A percentile compares a stretch with the other conserved stretches of the same genome.
phyloP scores from a whole-genome alignment of 2,113 vertebrate genomes.

The Meles meles region DNA sequence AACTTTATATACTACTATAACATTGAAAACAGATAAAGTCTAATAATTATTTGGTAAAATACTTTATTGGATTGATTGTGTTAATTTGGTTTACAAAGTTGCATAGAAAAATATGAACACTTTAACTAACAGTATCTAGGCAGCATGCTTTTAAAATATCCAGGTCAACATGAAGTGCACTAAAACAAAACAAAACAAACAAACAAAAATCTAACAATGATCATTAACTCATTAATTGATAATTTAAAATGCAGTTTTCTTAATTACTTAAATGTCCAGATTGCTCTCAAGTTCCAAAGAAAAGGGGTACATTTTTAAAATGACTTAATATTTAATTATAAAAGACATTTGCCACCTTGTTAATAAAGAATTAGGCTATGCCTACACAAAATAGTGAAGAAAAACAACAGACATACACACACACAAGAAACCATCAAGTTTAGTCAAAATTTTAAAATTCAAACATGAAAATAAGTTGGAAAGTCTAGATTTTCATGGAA shows the following conservation, averaged over 20 bases:
- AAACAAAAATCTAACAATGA: not conserved
- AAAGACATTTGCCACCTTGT: not conserved
- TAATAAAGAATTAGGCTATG: not conserved
- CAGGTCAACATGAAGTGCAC: not conserved
- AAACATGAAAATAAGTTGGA: not conserved
- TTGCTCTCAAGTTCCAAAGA: not conserved
- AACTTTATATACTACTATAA: not conserved
- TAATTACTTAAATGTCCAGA: constrained; percentile 16
- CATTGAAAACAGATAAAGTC: not conserved
- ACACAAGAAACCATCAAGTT: not conserved
- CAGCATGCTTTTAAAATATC: constrained; percentile 17
- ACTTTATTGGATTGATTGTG: not conserved
- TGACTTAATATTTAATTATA: constrained; percentile 9
- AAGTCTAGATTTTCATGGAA: not conserved
- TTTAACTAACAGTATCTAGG: not conserved
- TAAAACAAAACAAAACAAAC: not conserved
- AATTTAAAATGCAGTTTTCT: not conserved
- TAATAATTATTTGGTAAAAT: constrained; percentile 32
- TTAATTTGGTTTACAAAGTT: not conserved
- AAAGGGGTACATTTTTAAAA: not conserved
- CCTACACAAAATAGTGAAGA: not conserved
- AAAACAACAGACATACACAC: not conserved
- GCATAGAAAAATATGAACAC: not conserved
- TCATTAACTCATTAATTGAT: not conserved
- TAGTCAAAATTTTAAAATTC: not conserved